These are phyloP conservation scores for Neoaliturus tenellus DNA, from an alignment of 2,888 invertebrate genomes.

Conservation along the genomic window DNA sequence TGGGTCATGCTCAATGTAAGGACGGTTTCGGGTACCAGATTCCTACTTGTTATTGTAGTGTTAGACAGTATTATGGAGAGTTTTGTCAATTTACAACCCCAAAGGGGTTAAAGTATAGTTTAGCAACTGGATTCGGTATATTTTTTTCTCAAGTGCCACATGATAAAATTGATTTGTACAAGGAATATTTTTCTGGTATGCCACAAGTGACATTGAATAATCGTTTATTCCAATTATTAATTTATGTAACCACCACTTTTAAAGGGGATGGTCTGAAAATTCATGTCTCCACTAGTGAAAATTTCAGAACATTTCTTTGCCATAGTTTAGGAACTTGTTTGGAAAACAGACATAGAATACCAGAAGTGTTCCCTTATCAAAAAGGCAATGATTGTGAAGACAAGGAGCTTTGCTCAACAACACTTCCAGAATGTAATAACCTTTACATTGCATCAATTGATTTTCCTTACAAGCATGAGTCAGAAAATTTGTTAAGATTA, in stretches of 20 bases:
- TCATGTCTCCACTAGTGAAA: not conserved
- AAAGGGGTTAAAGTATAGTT: not conserved
- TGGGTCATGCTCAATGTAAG: not conserved
- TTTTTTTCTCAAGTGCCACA: not conserved
- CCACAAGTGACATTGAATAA: not conserved
- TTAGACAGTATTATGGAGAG: not conserved
- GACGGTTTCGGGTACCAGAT: not conserved
- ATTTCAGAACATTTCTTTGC: not conserved
- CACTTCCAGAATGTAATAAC: not conserved
- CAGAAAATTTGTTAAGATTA: not conserved
- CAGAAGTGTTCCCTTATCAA: not conserved
- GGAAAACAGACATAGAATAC: not conserved
- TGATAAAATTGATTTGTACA: not conserved
- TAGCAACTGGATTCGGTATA: not conserved
- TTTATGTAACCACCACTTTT: not conserved
- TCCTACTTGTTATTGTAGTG: not conserved
- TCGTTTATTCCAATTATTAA: not conserved
- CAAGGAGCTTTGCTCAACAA: not conserved
- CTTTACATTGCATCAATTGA: not conserved
- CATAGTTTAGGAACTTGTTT: not conserved
- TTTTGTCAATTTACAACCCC: not conserved
- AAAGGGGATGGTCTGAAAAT: not conserved
- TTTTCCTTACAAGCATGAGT: not conserved
- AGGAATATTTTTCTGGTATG: too few species aligned
- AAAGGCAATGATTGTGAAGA: not conserved